Evolutionary conservation across 2,888 invertebrate genomes (phyloP), one percentile per base, ranked within the genome.

Genomic region (Ophion slaviceki): DNA sequence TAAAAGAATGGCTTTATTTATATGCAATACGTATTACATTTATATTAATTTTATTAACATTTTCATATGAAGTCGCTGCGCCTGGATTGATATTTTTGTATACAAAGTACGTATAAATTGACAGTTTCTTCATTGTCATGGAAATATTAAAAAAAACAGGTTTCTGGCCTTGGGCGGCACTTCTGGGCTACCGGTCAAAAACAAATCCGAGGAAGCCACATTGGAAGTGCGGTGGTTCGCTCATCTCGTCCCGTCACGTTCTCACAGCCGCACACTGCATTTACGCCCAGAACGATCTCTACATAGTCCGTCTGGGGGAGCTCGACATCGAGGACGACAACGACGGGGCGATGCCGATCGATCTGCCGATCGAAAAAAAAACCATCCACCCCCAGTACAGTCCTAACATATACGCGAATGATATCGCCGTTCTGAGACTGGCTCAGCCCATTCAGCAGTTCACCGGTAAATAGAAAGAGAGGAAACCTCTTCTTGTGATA

Each of bases 181-280:
- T 96, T 3, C 94, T 98, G 59, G 98, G 97, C 0, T 98, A 97
- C 92, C 95, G 94, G 86, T 94, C 94, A 62, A 68, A 84, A 4
- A 93, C 92, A 80, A 93, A 94, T 89, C 93, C 94, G 45, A 94
- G 90, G 66, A 90, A 90, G 88, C 94, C 92, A 75, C 93, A 87
- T 93, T 95, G 92, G 94, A 91, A 94, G 78, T 97, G 97, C 89
- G 98, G 98, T 0, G 97, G 97, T 2, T 95, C 96, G 20, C 94
- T 97, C 24, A 95, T 97, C 88, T 95, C 96, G 11, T 91, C 95
- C 2, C 94, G 95, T 0, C 97, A 98, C 92, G 95, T 98, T 0
- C 92, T 98, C 7, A 98, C 98, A 0, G 97, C 97, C 0, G 97
- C 95, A 0, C 97, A 97, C 92, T 97, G 97, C 92, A 96, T 97